Evolutionary conservation across 2,888 invertebrate genomes (phyloP).

Genomic region (Deilephila porcellus): DNA sequence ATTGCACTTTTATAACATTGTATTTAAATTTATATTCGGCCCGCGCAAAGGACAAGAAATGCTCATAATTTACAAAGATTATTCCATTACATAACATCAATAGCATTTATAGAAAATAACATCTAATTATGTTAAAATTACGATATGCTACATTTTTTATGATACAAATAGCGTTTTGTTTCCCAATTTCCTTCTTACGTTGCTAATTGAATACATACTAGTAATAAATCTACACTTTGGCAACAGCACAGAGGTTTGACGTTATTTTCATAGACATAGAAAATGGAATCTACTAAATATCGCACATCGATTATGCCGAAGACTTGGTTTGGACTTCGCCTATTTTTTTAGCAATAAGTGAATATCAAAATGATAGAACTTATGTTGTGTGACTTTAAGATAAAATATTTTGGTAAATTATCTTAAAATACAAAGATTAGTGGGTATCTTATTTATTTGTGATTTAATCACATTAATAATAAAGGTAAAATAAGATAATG

Average conservation of each 20-base stretch:
- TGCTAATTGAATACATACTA: conserved; percentile 24
- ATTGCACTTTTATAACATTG: background rate
- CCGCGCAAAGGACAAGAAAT: background rate
- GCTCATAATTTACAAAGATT: conserved; percentile 10
- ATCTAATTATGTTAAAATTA: conserved; percentile 44
- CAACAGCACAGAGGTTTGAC: conserved; percentile 30
- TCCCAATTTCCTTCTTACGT: conserved; percentile 69
- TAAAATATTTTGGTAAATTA: too few species aligned
- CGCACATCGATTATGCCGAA: too few species aligned
- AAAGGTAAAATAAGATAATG: too few species aligned
- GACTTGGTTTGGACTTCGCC: too few species aligned
- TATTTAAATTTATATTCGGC: background rate
- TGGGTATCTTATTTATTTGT: too few species aligned
- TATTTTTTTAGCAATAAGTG: too few species aligned
- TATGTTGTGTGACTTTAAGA: too few species aligned
- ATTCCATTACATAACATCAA: background rate
- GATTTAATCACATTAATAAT: too few species aligned
- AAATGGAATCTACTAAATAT: too few species aligned
- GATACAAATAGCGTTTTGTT: conserved; percentile 82
- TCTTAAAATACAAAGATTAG: too few species aligned
- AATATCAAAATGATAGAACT: too few species aligned
- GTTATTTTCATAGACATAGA: background rate
- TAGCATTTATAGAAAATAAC: conserved; percentile 12
- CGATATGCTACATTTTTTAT: conserved; percentile 72
- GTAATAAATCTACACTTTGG: conserved; percentile 23